Conservation (phyloP, 2,797 vertebrate genomes). For the Lepidocolaptes lacrymiger region DNA sequence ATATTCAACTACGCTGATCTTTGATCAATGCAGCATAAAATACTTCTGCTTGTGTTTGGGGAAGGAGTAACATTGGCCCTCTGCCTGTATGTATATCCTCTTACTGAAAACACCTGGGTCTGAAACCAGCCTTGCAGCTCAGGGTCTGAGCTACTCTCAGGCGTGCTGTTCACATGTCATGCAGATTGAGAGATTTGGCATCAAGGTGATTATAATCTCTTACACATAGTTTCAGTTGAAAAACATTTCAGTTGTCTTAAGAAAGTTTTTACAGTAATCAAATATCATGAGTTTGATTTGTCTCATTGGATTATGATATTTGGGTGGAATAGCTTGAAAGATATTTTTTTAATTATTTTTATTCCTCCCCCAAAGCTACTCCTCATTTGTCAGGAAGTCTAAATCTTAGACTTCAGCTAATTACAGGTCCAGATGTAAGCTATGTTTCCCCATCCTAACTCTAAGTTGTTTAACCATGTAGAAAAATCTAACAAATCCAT, state of each 20-base stretch:
- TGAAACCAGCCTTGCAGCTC: background rate
- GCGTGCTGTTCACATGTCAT: background rate
- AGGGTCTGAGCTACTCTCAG: background rate
- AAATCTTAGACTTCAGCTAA: background rate
- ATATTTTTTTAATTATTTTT: background rate
- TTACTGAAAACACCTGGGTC: background rate
- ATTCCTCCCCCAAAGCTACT: background rate
- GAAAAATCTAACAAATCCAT: background rate
- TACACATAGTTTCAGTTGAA: background rate
- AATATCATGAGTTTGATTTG: background rate
- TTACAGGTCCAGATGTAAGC: background rate
- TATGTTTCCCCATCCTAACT: accelerated
- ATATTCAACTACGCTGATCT: background rate
- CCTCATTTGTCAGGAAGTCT: background rate
- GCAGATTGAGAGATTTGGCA: background rate
- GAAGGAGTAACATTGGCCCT: background rate
- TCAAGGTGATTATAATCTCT: background rate
- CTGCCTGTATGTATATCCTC: background rate
- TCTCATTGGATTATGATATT: background rate
- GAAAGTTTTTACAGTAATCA: background rate
- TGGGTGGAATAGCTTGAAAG: background rate
- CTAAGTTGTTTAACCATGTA: background rate
- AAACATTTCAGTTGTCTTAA: background rate
- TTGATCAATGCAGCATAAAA: background rate
- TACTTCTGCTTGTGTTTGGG: background rate